Conservation (phyloP, 2,888 invertebrate genomes). For the Dryadula phaetusa region DNA sequence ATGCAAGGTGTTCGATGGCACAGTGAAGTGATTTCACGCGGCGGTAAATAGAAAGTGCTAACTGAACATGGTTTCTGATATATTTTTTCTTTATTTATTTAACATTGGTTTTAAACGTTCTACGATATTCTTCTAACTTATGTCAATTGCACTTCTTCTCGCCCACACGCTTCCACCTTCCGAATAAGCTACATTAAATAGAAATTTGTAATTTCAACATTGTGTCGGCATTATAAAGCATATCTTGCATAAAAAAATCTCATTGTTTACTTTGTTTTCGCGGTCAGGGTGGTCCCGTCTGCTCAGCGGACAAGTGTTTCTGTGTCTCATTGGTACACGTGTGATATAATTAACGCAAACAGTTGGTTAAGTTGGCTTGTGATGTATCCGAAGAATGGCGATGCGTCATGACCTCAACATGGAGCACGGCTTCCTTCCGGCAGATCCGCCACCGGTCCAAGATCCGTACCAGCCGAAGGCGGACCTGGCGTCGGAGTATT, state of each 20-base stretch:
- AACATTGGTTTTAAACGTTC: neutral
- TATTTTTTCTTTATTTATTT: neutral
- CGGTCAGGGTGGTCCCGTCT: slow-evolving; percentile 33
- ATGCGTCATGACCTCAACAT: slow-evolving; percentile 70
- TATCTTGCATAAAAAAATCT: slow-evolving; percentile 22
- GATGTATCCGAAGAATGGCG: slow-evolving; percentile 61
- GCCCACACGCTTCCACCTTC: too few species aligned
- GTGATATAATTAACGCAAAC: too few species aligned
- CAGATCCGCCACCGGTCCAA: slow-evolving; percentile 84
- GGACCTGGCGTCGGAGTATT: slow-evolving; percentile 75
- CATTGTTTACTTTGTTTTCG: slow-evolving; percentile 36
- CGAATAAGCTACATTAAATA: slow-evolving; percentile 17
- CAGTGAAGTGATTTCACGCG: slow-evolving; percentile 26
- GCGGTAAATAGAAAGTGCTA: slow-evolving; percentile 31
- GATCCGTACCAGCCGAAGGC: slow-evolving; percentile 66
- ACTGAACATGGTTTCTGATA: neutral
- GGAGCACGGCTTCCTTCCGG: slow-evolving; percentile 80
- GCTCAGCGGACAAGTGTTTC: slow-evolving; percentile 1
- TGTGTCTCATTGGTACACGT: slow-evolving; percentile 13
- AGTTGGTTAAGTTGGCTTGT: too few species aligned
- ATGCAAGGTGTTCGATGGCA: slow-evolving; percentile 58
- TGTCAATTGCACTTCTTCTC: too few species aligned
- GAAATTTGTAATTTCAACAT: slow-evolving; percentile 10
- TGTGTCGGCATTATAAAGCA: slow-evolving; percentile 31
- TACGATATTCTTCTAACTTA: neutral